Evolutionary conservation across 1,140 invertebrate species (phyloP).

Genomic region (Nasonia longicornis): DNA sequence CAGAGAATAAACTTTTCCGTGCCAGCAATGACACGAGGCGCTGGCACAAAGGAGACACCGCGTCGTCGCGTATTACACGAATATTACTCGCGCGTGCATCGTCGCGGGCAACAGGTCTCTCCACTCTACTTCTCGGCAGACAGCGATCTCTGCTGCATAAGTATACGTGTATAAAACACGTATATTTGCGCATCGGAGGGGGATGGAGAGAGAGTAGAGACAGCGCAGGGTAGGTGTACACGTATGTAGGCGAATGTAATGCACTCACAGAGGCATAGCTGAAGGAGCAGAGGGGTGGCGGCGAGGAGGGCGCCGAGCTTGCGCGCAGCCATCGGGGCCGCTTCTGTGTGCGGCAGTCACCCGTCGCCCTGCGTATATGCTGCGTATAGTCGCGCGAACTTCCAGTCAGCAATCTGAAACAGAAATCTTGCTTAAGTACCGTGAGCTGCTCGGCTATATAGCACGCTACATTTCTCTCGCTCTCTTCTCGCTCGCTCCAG

Average conservation of each 20-base stretch:
- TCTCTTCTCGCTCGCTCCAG: not conserved
- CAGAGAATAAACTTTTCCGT: not conserved
- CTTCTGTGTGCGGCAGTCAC: constrained; percentile 50
- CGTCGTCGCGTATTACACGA: no score
- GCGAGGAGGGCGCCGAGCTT: constrained; percentile 62
- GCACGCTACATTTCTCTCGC: not conserved
- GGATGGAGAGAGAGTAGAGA: constrained; percentile 15
- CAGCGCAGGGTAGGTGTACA: not conserved
- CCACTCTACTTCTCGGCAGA: no score
- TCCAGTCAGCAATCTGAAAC: constrained; percentile 54
- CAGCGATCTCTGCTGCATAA: no score
- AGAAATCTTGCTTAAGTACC: constrained; percentile 56
- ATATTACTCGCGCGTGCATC: no score
- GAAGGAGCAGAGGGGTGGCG: constrained; percentile 53
- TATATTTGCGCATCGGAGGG: not conserved
- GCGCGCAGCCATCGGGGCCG: constrained; percentile 66
- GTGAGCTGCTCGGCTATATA: not conserved
- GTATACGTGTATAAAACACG: not conserved
- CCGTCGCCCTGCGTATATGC: not conserved
- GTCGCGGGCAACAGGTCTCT: no score
- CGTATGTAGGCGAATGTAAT: not conserved
- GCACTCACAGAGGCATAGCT: constrained; percentile 66
- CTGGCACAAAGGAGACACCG: no score
- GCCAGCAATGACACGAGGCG: not conserved
- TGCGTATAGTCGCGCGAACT: not conserved